A percentile compares a stretch with the other conserved stretches of the same genome.
Evolutionary conservation across 2,113 vertebrate genomes (phyloP).

Genomic region (Enhydra lutris): DNA sequence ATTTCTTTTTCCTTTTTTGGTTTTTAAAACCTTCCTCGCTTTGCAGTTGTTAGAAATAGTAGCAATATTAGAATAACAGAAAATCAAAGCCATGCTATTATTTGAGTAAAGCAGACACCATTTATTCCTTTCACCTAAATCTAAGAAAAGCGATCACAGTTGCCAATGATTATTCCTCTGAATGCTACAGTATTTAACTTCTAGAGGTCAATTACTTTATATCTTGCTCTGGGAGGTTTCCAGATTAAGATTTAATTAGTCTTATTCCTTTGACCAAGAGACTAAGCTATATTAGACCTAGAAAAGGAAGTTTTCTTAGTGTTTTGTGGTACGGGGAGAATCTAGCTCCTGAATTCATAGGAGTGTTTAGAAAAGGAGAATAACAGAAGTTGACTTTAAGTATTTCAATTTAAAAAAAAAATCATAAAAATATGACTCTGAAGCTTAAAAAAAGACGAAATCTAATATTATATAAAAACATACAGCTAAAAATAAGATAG

Average conservation of each 20-base stretch:
- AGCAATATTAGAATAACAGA: not conserved
- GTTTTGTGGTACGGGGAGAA: not conserved
- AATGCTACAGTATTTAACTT: conserved; percentile 39
- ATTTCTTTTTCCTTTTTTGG: not conserved
- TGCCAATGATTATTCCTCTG: not conserved
- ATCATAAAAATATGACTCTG: not conserved
- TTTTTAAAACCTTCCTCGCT: not conserved
- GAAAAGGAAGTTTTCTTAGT: not conserved
- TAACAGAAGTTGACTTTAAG: not conserved
- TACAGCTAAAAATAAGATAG: not conserved
- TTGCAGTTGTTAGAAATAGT: not conserved
- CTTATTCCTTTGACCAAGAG: conserved; percentile 25
- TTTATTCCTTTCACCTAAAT: not conserved
- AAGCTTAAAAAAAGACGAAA: not conserved
- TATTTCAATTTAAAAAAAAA: not conserved
- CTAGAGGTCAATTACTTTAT: conserved; percentile 45
- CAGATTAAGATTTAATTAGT: conserved; percentile 62
- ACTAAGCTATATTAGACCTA: not conserved
- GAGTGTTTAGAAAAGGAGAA: not conserved
- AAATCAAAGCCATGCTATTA: not conserved
- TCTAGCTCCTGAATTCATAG: not conserved
- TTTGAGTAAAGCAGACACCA: not conserved
- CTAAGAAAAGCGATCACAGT: not conserved
- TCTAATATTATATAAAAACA: not conserved
- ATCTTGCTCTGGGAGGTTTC: conserved; percentile 25